Evolutionary conservation across 2,113 vertebrate species (phyloP).

Genomic region (Bos javanicus): DNA sequence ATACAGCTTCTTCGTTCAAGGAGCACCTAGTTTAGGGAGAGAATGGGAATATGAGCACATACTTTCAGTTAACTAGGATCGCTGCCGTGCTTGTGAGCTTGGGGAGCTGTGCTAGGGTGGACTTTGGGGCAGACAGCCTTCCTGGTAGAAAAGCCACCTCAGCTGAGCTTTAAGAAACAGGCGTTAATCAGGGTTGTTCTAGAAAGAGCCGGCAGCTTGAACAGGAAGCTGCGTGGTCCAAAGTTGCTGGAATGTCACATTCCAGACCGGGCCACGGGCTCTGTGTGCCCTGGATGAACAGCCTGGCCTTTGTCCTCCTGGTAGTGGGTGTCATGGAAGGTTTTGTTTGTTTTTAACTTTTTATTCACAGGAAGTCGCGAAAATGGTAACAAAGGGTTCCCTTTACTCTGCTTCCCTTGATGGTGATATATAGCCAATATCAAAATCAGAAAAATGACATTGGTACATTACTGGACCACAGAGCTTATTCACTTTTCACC

Average conservation of each 20-base stretch:
- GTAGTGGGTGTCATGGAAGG: neutral
- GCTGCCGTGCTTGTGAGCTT: neutral
- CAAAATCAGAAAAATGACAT: neutral
- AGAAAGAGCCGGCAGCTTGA: neutral
- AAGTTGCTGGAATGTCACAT: neutral
- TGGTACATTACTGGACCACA: neutral
- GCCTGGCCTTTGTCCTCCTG: neutral
- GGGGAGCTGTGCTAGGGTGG: no score
- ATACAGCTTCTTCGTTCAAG: neutral
- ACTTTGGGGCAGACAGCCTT: neutral
- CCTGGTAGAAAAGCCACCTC: neutral
- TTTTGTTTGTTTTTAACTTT: constrained; percentile 30
- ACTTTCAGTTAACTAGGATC: no score
- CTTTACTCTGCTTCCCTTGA: neutral
- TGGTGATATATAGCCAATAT: neutral
- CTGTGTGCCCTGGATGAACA: neutral
- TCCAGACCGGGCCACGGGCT: neutral
- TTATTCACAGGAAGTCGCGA: constrained; percentile 10
- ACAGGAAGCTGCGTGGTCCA: neutral
- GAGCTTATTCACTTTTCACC: neutral
- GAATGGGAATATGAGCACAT: neutral
- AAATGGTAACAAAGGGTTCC: neutral
- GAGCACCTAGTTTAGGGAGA: neutral
- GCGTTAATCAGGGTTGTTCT: neutral
- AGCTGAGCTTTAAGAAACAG: neutral